phyloP scores from a whole-genome alignment of 2,888 invertebrate genomes.

The Lithophane leautieri region DNA sequence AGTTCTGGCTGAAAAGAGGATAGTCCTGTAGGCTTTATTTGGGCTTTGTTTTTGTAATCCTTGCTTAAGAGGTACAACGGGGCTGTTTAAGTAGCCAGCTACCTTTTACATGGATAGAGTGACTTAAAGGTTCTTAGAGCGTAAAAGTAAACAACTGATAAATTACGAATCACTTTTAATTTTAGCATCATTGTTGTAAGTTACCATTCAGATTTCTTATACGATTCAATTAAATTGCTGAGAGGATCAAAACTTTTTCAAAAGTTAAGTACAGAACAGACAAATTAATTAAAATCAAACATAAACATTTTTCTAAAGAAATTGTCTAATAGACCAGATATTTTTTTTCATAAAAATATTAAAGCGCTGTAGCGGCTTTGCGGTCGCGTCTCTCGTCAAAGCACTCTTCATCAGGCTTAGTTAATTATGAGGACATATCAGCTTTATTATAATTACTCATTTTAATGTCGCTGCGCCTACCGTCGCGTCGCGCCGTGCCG shows the following conservation, averaged over 20 bases:
- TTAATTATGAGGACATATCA: slow-evolving; percentile 89
- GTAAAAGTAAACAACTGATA: neutral
- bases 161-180: neutral
- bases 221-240: neutral
- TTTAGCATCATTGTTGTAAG: neutral
- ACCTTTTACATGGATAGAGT: neutral
- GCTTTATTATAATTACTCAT: slow-evolving; percentile 90
- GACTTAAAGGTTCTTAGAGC: neutral
- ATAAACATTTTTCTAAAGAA: neutral
- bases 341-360: slow-evolving; percentile 12
- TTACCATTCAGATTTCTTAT: neutral
- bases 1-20: slow-evolving; percentile 24
- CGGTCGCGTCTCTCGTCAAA: slow-evolving; percentile 77
- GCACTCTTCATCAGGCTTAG: slow-evolving; percentile 89
- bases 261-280: no score
- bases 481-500: slow-evolving; percentile 69
- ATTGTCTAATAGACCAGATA: neutral
- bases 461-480: slow-evolving; percentile 88
- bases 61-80: neutral
- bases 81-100: neutral
- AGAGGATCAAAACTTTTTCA: neutral
- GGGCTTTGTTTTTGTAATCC: neutral
- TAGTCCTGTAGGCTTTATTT: slow-evolving; percentile 15
- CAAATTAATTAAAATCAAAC: neutral
- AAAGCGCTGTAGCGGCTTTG: slow-evolving; percentile 79